Conservation (phyloP, 2,797 vertebrate species). For the Tangara arthus region DNA sequence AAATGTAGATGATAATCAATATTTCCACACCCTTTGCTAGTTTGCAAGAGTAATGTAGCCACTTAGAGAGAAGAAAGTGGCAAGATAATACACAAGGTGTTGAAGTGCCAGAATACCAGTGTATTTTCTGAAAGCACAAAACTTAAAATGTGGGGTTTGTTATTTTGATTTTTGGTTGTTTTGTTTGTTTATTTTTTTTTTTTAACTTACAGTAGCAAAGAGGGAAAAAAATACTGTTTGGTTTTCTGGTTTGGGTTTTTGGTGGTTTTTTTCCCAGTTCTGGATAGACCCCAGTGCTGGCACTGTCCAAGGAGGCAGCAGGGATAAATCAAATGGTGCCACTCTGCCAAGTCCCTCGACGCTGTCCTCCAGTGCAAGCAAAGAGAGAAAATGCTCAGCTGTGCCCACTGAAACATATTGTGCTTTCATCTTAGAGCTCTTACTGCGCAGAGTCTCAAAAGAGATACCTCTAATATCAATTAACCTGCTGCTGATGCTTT, state of each 20-base stretch:
- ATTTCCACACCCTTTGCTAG: background rate
- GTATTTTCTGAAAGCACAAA: background rate
- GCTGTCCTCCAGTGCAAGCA: background rate
- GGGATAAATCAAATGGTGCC: background rate
- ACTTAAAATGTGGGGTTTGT: background rate
- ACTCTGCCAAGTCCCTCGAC: background rate
- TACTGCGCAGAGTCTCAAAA: background rate
- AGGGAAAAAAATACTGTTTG: background rate
- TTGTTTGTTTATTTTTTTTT: too few species aligned
- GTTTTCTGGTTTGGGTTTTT: background rate
- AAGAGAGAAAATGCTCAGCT: background rate
- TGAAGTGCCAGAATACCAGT: background rate
- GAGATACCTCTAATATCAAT: background rate
- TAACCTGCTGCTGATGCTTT: background rate
- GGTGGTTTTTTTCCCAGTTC: background rate
- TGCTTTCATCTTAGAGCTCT: background rate
- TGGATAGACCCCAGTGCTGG: background rate
- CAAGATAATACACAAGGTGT: background rate
- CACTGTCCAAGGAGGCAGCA: background rate
- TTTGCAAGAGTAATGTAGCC: background rate
- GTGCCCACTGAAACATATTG: background rate
- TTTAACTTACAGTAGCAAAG: background rate
- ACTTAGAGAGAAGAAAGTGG: background rate
- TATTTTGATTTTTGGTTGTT: fast-evolving
- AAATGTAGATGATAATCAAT: background rate